A percentile compares a stretch with the other conserved stretches of the same genome.
Conservation (phyloP, 2,888 invertebrate genomes). For the Norana najaformis region DNA sequence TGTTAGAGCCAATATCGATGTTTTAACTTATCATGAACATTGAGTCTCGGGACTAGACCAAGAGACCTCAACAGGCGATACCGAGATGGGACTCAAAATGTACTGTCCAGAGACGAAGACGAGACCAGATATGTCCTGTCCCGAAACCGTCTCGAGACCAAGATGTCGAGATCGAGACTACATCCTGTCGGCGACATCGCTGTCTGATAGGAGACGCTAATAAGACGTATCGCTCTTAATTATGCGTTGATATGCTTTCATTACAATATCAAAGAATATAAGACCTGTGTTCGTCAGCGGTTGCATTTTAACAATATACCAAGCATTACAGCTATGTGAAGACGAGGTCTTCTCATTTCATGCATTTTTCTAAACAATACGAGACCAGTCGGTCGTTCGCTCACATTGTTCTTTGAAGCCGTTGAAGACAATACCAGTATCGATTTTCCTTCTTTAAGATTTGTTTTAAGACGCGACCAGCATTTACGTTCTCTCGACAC, state of each 20-base stretch:
- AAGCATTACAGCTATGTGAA: background rate
- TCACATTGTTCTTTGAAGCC: background rate
- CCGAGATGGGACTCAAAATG: no score
- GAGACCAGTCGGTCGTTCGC: background rate
- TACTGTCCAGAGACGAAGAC: no score
- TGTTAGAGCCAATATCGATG: no score
- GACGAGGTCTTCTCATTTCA: background rate
- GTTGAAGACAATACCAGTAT: background rate
- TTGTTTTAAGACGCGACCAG: background rate
- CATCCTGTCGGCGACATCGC: no score
- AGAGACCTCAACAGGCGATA: no score
- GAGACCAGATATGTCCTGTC: no score
- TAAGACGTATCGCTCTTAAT: no score
- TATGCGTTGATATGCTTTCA: background rate
- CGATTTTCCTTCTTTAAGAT: background rate
- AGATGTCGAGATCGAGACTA: no score
- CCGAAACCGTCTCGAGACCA: no score
- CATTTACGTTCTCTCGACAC: background rate
- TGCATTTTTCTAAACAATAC: background rate
- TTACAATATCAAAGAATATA: background rate
- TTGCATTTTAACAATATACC: background rate
- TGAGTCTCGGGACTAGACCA: no score
- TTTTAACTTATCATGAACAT: no score
- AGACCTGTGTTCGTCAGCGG: background rate
- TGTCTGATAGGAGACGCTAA: no score